Evolutionary conservation across 1,140 invertebrate species (phyloP).

Genomic region (Magallana ariakensis): DNA sequence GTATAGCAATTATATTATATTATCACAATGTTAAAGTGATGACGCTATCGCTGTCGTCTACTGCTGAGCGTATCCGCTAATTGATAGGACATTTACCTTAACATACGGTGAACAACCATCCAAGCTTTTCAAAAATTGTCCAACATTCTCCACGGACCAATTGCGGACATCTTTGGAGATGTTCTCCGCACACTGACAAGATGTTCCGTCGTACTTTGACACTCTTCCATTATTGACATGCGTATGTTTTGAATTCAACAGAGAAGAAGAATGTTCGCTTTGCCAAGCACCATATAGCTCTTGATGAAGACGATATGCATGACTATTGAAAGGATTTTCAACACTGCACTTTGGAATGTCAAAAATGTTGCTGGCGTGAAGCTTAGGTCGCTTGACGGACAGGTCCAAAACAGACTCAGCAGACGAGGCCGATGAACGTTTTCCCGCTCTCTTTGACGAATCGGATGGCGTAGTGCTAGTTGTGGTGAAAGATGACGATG

Average conservation of each 20-base stretch:
- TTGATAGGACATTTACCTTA: conserved; percentile 56
- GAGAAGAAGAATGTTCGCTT: neutral
- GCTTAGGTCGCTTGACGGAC: conserved; percentile 4
- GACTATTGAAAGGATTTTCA: conserved; percentile 13
- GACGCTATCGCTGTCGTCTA: neutral
- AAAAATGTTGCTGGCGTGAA: neutral
- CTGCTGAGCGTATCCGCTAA: neutral
- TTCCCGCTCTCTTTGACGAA: neutral
- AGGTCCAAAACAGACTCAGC: conserved; percentile 11
- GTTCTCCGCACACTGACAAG: conserved; percentile 48
- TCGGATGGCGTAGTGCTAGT: neutral
- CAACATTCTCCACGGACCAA: conserved; percentile 69
- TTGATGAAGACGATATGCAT: conserved; percentile 25
- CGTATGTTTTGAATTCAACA: neutral
- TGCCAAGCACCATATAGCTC: neutral
- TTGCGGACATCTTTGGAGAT: conserved; percentile 63
- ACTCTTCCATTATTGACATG: neutral
- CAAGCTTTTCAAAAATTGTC: conserved; percentile 62
- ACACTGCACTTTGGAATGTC: conserved; percentile 32
- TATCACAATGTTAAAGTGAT: neutral
- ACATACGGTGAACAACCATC: conserved; percentile 69
- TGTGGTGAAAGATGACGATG: neutral
- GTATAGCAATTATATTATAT: neutral
- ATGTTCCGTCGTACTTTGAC: neutral
- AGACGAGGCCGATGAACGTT: neutral